phyloP scores from a whole-genome alignment of 1,140 invertebrate genomes.

The Akabosia matsudoensis region DNA sequence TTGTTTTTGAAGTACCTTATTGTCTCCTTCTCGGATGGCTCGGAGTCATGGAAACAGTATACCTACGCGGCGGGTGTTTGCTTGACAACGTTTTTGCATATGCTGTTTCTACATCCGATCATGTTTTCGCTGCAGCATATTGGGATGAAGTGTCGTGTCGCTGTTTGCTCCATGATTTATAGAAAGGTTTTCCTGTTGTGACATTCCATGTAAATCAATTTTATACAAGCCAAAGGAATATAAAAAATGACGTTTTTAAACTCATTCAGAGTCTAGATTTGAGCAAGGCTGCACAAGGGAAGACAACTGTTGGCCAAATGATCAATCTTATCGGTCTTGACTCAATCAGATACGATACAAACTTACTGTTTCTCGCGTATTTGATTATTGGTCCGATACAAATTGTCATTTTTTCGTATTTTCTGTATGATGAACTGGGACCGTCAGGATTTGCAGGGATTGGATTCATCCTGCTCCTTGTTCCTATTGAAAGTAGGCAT shows the following conservation, averaged over 20 bases:
- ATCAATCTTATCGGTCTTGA: slow-evolving; percentile 57
- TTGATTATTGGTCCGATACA: slow-evolving; percentile 55
- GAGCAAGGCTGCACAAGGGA: slow-evolving; percentile 51
- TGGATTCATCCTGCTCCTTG: slow-evolving; percentile 53
- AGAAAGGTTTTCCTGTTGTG: no score
- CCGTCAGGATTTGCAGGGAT: slow-evolving; percentile 53
- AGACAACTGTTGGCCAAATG: slow-evolving; percentile 59
- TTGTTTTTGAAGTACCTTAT: slow-evolving; percentile 39
- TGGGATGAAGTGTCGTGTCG: slow-evolving; percentile 75
- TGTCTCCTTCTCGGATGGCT: slow-evolving; percentile 6
- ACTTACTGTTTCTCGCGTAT: slow-evolving; percentile 54
- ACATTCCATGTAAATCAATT: no score
- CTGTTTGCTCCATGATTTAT: slow-evolving; percentile 75
- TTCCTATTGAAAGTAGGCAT: slow-evolving; percentile 53
- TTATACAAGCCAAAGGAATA: no score
- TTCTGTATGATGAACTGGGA: slow-evolving; percentile 62
- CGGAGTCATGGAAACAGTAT: slow-evolving; percentile 28
- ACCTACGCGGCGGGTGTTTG: slow-evolving; percentile 38
- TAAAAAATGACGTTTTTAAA: no score
- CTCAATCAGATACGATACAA: slow-evolving; percentile 56
- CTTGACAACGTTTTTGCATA: slow-evolving; percentile 32
- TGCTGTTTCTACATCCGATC: slow-evolving; percentile 38
- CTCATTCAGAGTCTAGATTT: no score
- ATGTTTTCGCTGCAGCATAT: slow-evolving; percentile 55
- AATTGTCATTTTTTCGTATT: slow-evolving; percentile 64